Evolutionary conservation across 2,888 invertebrate species (phyloP), one percentile per base, ranked within the genome.

Genomic region (Hydrotaea diabolus): DNA sequence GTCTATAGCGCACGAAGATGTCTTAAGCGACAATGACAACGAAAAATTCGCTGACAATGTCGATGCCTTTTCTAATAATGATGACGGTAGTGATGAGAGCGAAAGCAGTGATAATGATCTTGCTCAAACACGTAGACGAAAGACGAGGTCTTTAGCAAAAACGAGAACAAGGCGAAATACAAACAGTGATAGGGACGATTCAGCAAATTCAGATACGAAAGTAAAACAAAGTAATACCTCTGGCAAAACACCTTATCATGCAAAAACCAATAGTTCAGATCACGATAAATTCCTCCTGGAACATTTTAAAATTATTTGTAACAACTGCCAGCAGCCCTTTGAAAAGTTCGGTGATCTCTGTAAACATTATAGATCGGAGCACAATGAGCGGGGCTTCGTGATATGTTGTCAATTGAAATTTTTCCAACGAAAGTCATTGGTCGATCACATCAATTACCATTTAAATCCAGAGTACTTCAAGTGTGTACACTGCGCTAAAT

Each of bases 381-480:
- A 86, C 49, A 75, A 90, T 39, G 87, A 88, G 23, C 89, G 89
- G 3, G 92, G 91, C 2, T 92, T 89, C 85, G 89, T 90, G 0
- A 81, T 88, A 15, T 92, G 92, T 78, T 92, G 92, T 72, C 89
- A 89, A 31, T 89, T 89, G 4, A 92, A 92, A 87, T 91, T 91
- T 15, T 88, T 87, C n/a, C 90, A 91, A 59, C 89, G 92, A 0
- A 90, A 90, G 2, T 83, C 89, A 1, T 88, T 92, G 9, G 89
- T 92, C 0, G 92, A 92, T 77, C 92, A 92, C 79, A 87, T 92
- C 55, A 88, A 90, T 4, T 88, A 88, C 0, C 92, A 92, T 85
- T 87, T 90, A 62, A 88, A 92, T 77, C 92, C 92, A 0, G 90
- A 91, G 8, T 88, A 91, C n/a, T 92, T 92, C 26, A 92, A 91